A percentile compares a stretch with the other conserved stretches of the same genome.
These are phyloP conservation scores for Hypomesus transpacificus DNA, from an alignment of 2,113 vertebrate species.

Conservation along the genomic window DNA sequence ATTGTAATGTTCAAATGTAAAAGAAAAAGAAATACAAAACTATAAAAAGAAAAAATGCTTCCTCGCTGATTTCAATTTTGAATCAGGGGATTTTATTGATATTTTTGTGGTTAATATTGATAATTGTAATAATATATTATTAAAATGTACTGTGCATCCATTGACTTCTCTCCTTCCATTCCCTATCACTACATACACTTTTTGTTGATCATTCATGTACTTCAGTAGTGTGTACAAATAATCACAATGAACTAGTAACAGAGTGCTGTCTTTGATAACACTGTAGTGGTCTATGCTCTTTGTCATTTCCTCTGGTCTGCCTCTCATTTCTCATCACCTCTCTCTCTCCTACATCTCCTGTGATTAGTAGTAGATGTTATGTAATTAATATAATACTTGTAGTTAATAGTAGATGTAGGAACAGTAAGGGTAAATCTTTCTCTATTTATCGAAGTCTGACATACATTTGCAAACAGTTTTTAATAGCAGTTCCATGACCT, in stretches of 20 bases:
- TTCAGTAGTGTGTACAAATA: conserved; percentile 89
- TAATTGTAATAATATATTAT: conserved; percentile 75
- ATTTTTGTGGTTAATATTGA: conserved; percentile 80
- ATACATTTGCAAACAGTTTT: conserved; percentile 76
- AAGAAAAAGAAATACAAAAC: conserved; percentile 70
- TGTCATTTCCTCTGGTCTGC: conserved; percentile 61
- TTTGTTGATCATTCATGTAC: conserved; percentile 84
- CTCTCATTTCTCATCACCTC: conserved; percentile 61
- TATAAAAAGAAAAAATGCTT: conserved; percentile 73
- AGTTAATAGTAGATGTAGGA: conserved; percentile 95
- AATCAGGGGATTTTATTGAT: conserved; percentile 79
- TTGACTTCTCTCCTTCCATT: conserved; percentile 80
- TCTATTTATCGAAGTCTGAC: conserved; percentile 83
- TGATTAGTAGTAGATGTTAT: conserved; percentile 93
- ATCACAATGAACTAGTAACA: conserved; percentile 79
- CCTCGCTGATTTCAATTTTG: conserved; percentile 79
- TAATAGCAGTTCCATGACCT: conserved; percentile 72
- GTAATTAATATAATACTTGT: conserved; percentile 94
- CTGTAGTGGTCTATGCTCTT: conserved; percentile 78
- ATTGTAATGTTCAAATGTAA: conserved; percentile 80
- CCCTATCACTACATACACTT: conserved; percentile 79
- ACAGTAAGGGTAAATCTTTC: conserved; percentile 98
- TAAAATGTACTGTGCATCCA: conserved; percentile 86
- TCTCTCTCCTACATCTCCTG: conserved; percentile 76
- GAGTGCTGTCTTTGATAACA: conserved; percentile 94